These are phyloP conservation scores for Clunio marinus DNA, from an alignment of 2,888 invertebrate species.

Conservation along the genomic window DNA sequence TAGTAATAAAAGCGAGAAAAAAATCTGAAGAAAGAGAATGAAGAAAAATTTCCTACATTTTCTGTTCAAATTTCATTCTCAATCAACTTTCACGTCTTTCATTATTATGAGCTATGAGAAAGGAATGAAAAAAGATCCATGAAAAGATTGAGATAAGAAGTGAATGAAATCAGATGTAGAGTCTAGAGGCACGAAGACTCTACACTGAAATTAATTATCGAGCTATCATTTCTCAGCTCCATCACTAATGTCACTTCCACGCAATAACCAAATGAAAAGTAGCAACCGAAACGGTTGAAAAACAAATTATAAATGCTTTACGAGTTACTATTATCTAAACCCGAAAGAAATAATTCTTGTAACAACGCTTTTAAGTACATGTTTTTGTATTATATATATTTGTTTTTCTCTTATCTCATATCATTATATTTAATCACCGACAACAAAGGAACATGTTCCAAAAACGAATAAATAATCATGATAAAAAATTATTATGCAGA, in stretches of 20 bases:
- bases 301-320: no score
- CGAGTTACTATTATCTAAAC: no score
- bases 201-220: constrained; percentile 32
- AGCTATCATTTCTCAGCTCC: no score
- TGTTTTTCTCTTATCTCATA: no score
- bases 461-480: no score
- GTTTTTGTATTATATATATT: no score
- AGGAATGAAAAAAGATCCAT: neutral
- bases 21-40: neutral
- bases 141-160: constrained; percentile 1
- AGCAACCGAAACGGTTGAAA: neutral
- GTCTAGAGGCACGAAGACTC: constrained; percentile 40
- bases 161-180: constrained; percentile 28
- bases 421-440: no score
- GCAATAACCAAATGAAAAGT: neutral
- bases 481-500: no score
- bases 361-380: constrained; percentile 7
- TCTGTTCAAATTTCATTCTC: neutral
- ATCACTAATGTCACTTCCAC: constrained; percentile 20
- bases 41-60: neutral
- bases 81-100: neutral
- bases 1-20: neutral
- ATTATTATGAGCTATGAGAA: neutral
- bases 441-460: constrained; percentile 9
- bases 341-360: neutral